Conservation (phyloP, 2,888 invertebrate genomes). For the Sphaeridia pumilis region DNA sequence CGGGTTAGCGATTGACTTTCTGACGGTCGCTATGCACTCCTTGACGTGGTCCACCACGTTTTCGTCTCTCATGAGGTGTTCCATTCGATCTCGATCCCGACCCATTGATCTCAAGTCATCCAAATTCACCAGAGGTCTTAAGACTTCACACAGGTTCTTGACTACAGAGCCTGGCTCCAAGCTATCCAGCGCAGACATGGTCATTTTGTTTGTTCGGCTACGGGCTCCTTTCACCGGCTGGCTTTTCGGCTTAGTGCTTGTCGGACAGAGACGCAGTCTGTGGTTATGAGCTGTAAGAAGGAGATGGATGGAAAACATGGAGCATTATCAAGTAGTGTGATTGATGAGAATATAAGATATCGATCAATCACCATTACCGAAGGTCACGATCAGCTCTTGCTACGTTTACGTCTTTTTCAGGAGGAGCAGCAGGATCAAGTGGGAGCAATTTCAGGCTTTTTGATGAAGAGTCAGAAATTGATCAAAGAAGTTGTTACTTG, state of each 20-base stretch:
- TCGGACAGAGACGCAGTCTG: too few relatives aligned
- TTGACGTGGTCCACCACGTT: background rate
- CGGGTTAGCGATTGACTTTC: background rate
- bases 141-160: background rate
- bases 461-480: too few relatives aligned
- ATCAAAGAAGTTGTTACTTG: too few relatives aligned
- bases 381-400: too few relatives aligned
- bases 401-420: too few relatives aligned
- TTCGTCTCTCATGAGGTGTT: constrained; percentile 1
- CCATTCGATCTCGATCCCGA: constrained; percentile 8
- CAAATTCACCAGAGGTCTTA: constrained; percentile 1
- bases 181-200: background rate
- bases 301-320: too few relatives aligned
- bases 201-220: background rate
- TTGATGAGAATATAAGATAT: background rate
- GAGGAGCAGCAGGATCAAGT: too few relatives aligned
- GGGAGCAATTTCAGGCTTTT: too few relatives aligned
- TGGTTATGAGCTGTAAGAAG: too few relatives aligned
- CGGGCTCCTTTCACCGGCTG: background rate
- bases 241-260: too few relatives aligned
- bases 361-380: background rate
- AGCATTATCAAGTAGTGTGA: too few relatives aligned
- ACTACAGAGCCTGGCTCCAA: background rate
- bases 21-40: background rate
- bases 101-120: background rate